A percentile compares a stretch with the other conserved stretches of the same genome.
Evolutionary conservation across 2,888 invertebrate genomes (phyloP).

Genomic region (Chalcosyrphus nemorum): DNA sequence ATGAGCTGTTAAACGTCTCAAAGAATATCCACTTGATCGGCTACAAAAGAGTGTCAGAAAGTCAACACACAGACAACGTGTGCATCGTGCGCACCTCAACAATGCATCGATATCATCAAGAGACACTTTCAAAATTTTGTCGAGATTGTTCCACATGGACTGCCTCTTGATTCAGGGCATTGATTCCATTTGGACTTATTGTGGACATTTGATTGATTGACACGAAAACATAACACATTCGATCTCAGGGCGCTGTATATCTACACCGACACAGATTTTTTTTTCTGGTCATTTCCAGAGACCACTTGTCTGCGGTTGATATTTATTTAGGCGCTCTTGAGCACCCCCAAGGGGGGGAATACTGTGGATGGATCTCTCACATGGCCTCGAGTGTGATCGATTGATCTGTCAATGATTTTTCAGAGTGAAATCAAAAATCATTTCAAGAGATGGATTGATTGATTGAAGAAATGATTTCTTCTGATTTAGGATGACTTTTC

Average conservation of each 20-base stretch:
- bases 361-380: conserved; percentile 35
- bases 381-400: conserved; percentile 72
- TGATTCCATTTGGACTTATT: conserved; percentile 67
- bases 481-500: conserved; percentile 64
- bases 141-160: conserved; percentile 39
- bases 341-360: conserved; percentile 18
- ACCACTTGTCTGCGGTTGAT: conserved; percentile 70
- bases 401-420: conserved; percentile 73
- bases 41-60: conserved; percentile 46
- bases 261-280: background rate
- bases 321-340: conserved; percentile 67
- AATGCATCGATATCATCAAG: conserved; percentile 61
- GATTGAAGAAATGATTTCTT: conserved; percentile 73
- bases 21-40: conserved; percentile 30
- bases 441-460: conserved; percentile 71
- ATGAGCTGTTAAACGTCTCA: conserved; percentile 43
- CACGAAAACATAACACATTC: conserved; percentile 69
- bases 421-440: conserved; percentile 65
- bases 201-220: conserved; percentile 70
- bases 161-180: conserved; percentile 46
- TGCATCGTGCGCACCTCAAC: conserved; percentile 30
- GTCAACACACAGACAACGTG: conserved; percentile 26
- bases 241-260: conserved; percentile 17
- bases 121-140: conserved; percentile 58
- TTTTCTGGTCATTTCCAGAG: conserved; percentile 53